Conservation (phyloP, 2,797 vertebrate genomes). For the Petrocephalus schoutedeni region DNA sequence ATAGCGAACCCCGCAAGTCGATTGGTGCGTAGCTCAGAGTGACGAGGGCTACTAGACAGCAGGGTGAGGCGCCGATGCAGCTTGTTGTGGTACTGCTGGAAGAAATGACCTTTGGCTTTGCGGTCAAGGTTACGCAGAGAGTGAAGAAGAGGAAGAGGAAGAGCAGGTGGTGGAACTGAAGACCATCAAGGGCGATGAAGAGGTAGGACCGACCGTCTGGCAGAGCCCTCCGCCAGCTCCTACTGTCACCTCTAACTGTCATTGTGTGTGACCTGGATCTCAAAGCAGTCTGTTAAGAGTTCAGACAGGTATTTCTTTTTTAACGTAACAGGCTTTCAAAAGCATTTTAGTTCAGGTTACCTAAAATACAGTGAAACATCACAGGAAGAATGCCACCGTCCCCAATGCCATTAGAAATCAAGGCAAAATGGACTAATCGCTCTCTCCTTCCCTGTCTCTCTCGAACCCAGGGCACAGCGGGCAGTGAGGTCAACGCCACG, state of each 20-base stretch:
- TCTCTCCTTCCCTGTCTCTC: not conserved
- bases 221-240: not conserved
- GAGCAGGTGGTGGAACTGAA: constrained; percentile 65
- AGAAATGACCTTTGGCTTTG: not conserved
- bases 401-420: not conserved
- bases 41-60: not conserved
- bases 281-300: not conserved
- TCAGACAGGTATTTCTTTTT: not conserved
- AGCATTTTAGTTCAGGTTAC: not conserved
- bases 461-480: constrained; percentile 75
- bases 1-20: constrained; percentile 70
- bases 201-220: constrained; percentile 54
- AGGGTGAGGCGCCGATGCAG: not conserved
- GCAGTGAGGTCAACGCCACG: constrained; percentile 81
- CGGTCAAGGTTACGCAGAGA: constrained; percentile 72
- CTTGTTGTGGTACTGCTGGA: not conserved
- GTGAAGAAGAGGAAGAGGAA: constrained; percentile 81
- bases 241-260: not conserved
- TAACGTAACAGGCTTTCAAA: not conserved
- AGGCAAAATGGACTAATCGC: not conserved
- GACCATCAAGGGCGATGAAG: constrained; percentile 68
- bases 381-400: not conserved
- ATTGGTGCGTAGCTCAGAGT: constrained; percentile 59
- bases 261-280: not conserved
- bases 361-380: not conserved